Evolutionary conservation across 2,888 invertebrate genomes (phyloP), one percentile per base, ranked within the genome.

Genomic region (Scaptodrosophila latifasciaeformis): DNA sequence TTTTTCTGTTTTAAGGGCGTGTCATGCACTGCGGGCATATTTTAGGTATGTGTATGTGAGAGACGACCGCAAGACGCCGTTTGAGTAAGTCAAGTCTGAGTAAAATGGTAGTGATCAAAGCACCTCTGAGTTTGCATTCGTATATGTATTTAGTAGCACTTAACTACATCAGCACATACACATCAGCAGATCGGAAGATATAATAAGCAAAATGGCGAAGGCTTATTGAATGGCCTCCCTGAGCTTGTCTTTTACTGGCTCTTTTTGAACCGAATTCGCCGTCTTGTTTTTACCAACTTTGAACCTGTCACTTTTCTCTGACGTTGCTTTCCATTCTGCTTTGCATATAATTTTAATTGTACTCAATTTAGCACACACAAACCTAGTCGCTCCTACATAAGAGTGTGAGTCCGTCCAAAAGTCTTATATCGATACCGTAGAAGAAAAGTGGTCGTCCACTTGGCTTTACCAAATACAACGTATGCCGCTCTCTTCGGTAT

Each of bases 301-400:
- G n/a, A n/a, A n/a, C n/a, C n/a, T n/a, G n/a, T n/a, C n/a, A n/a
- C n/a, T n/a, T n/a, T n/a, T n/a, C n/a, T n/a, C n/a, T n/a, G n/a
- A n/a, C n/a, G n/a, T n/a, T n/a, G n/a, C n/a, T n/a, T n/a, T n/a
- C n/a, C n/a, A n/a, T 44, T 24, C 31, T 43, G 39, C 44, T 66
- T 34, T 65, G 50, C 52, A 45, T 51, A 59, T 47, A 30, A 49
- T 63, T 57, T 53, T 79, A 81, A 74, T 71, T 74, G 75, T 64
- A 70, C 65, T 59, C 56, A 65, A 71, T 71, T 74, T 55, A 62
- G 55, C 59, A 62, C 66, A 65, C 46, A 19, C 55, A 56, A 51
- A 53, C 50, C 39, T n/a, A 17, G 10, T 31, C 18, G 37, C 37
- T 13, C n/a, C 7, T 37, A 12, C 12, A 9, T 31, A 9, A 12